These are phyloP conservation scores for Onychomys arenicola DNA, from an alignment of 2,797 vertebrate species.

Conservation along the genomic window DNA sequence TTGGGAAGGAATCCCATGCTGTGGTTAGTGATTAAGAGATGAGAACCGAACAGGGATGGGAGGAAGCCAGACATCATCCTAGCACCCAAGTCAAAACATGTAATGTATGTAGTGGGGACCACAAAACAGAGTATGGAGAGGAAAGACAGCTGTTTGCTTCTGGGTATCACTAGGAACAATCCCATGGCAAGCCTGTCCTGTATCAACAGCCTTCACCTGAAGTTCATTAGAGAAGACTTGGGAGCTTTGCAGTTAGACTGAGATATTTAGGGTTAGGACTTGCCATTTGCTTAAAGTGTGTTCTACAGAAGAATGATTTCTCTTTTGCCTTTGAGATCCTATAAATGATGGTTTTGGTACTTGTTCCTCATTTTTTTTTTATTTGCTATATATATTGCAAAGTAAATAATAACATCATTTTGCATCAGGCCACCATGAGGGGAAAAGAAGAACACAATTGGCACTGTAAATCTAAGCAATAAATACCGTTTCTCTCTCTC, in stretches of 20 bases:
- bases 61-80: background rate
- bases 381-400: constrained; percentile 23
- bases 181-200: background rate
- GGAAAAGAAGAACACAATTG: background rate
- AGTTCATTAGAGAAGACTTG: background rate
- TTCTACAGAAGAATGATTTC: background rate
- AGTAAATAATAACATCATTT: constrained; percentile 31
- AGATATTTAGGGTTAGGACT: background rate
- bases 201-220: background rate
- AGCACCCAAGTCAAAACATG: background rate
- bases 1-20: background rate
- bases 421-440: background rate
- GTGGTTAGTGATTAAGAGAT: background rate
- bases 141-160: background rate
- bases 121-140: background rate
- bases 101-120: background rate
- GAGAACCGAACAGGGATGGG: background rate
- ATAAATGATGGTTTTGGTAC: constrained; percentile 3
- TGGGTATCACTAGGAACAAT: background rate
- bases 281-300: background rate
- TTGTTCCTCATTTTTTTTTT: background rate
- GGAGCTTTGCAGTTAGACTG: background rate
- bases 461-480: background rate
- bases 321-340: background rate
- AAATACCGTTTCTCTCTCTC: background rate